Conservation (phyloP, 2,888 invertebrate genomes). For the Hirtodrosophila duncani region DNA sequence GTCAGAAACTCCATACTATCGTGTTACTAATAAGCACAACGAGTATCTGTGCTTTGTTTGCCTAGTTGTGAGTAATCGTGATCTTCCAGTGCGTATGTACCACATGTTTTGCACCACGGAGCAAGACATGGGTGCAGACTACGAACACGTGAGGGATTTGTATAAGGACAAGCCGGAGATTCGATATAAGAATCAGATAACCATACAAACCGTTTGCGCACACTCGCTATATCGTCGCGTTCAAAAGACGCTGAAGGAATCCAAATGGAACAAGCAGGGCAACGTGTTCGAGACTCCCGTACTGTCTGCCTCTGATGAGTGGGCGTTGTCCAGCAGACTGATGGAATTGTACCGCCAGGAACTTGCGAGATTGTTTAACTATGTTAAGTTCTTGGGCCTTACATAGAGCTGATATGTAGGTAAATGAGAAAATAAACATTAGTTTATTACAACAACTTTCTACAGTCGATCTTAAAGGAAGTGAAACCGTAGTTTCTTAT, state of each 20-base stretch:
- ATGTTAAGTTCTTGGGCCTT: constrained; percentile 7
- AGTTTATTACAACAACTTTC: constrained; percentile 42
- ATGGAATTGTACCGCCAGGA: constrained; percentile 7
- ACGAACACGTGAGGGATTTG: neutral
- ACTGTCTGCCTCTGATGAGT: neutral
- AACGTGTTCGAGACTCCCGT: constrained; percentile 20
- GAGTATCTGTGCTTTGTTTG: constrained; percentile 1
- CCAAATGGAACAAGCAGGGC: constrained; percentile 26
- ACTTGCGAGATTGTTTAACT: constrained; percentile 6
- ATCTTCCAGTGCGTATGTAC: neutral
- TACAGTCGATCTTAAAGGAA: constrained; percentile 65
- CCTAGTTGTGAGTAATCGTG: neutral
- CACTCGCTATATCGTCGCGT: constrained; percentile 9
- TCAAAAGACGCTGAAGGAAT: constrained; percentile 12
- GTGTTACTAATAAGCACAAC: neutral
- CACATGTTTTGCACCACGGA: constrained; percentile 22
- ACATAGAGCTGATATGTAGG: neutral
- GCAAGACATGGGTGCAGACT: constrained; percentile 1
- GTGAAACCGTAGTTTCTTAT: constrained; percentile 71
- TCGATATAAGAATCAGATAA: neutral
- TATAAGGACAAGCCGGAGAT: constrained; percentile 19
- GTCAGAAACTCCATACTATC: neutral
- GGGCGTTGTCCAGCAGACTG: neutral
- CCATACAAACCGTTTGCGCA: constrained; percentile 8
- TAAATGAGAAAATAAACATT: neutral